Evolutionary conservation across 1,140 invertebrate species (phyloP).

Genomic region (Lucilia sericata): DNA sequence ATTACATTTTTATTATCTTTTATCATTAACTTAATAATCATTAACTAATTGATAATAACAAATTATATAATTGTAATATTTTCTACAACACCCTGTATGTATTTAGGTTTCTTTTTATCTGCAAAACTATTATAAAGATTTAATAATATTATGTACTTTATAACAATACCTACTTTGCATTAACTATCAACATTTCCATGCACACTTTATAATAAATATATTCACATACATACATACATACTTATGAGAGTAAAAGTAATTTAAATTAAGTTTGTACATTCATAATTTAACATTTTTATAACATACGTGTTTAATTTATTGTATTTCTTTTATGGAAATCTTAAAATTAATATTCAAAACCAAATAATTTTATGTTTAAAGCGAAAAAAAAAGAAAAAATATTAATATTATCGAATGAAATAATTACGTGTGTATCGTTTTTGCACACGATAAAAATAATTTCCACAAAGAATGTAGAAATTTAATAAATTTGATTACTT

Average conservation of each 20-base stretch:
- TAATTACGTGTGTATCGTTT: not conserved
- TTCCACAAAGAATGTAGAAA: not conserved
- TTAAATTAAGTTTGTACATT: constrained; percentile 18
- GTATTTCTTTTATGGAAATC: constrained; percentile 12
- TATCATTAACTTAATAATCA: too few species aligned
- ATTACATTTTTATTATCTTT: too few species aligned
- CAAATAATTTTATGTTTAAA: not conserved
- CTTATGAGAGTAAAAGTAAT: constrained; percentile 14
- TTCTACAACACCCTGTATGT: too few species aligned
- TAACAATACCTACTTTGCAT: too few species aligned
- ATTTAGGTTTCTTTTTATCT: too few species aligned
- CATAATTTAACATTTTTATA: not conserved
- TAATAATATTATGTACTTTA: too few species aligned
- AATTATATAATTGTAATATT: too few species aligned
- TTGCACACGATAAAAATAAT: not conserved
- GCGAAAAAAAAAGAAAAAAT: not conserved
- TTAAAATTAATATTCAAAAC: constrained; percentile 7
- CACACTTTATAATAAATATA: not conserved
- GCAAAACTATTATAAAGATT: too few species aligned
- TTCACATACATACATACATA: not conserved
- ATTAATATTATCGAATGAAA: not conserved
- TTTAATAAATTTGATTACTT: not conserved
- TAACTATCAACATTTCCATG: too few species aligned
- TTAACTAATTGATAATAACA: too few species aligned
- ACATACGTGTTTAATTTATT: not conserved